These are phyloP conservation scores for Abramis brama DNA, from an alignment of 2,113 vertebrate genomes.

Conservation along the genomic window DNA sequence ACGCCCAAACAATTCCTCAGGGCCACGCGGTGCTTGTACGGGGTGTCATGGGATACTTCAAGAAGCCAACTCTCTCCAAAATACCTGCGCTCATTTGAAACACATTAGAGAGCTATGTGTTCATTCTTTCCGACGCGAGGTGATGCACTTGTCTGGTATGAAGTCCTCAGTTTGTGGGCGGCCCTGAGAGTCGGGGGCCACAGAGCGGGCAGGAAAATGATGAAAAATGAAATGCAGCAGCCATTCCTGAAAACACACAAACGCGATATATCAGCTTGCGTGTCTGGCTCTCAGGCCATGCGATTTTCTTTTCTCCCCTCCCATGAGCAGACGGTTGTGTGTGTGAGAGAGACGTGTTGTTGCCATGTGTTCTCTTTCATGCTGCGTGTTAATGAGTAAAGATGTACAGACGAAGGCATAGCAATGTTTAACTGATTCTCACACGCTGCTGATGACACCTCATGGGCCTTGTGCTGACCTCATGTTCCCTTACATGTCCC, in stretches of 20 bases:
- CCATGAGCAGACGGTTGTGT: constrained; percentile 34
- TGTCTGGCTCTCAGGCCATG: constrained; percentile 61
- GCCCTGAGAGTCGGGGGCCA: constrained; percentile 58
- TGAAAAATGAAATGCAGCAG: constrained; percentile 71
- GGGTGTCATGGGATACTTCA: constrained; percentile 36
- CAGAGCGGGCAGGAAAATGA: constrained; percentile 58
- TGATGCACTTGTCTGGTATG: constrained; percentile 76
- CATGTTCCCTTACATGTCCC: neutral
- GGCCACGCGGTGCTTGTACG: constrained; percentile 39
- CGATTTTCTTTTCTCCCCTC: constrained; percentile 11
- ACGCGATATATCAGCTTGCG: constrained; percentile 65
- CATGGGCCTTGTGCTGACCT: constrained; percentile 27
- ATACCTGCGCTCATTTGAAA: constrained; percentile 76
- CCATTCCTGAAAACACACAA: constrained; percentile 59
- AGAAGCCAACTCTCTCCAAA: constrained; percentile 52
- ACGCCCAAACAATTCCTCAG: constrained; percentile 17
- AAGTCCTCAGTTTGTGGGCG: constrained; percentile 64
- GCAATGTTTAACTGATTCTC: constrained; percentile 55
- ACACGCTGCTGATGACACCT: constrained; percentile 46
- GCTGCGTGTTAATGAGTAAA: constrained; percentile 65
- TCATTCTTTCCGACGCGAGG: constrained; percentile 74
- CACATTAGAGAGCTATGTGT: constrained; percentile 71
- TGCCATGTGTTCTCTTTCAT: constrained; percentile 67
- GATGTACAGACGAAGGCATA: constrained; percentile 54
- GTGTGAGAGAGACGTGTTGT: constrained; percentile 58